A percentile compares a stretch with the other conserved stretches of the same genome.
Evolutionary conservation across 2,797 vertebrate species (phyloP).

Genomic region (Notamacropus eugenii): DNA sequence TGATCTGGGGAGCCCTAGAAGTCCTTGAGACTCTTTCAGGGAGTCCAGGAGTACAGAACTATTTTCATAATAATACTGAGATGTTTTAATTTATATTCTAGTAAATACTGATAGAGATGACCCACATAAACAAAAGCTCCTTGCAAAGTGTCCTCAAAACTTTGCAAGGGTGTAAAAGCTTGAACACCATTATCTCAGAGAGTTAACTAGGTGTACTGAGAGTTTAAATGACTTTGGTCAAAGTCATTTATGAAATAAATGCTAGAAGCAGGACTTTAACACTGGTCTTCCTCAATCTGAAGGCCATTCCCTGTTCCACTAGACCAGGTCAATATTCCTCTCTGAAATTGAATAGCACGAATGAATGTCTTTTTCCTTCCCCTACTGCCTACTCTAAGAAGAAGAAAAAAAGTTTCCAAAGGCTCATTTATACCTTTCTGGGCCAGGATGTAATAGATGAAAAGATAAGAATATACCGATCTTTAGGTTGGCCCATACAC

Average conservation of each 20-base stretch:
- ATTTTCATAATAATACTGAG: neutral
- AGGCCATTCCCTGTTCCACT: neutral
- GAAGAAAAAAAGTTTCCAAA: neutral
- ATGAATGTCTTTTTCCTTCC: conserved; percentile 43
- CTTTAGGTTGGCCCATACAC: neutral
- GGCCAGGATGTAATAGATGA: neutral
- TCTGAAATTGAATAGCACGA: neutral
- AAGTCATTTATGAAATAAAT: neutral
- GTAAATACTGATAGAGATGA: neutral
- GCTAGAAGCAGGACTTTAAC: neutral
- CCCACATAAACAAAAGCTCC: neutral
- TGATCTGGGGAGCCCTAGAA: neutral
- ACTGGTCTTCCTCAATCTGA: neutral
- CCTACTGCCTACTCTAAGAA: conserved; percentile 32
- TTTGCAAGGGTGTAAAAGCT: neutral
- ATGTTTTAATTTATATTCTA: neutral
- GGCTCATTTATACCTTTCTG: neutral
- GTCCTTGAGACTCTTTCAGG: neutral
- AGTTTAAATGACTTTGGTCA: neutral
- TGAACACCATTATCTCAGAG: neutral
- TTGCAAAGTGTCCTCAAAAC: neutral
- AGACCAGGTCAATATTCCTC: neutral
- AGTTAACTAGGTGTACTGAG: neutral
- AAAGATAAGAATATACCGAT: neutral
- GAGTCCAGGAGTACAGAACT: neutral